phyloP scores from a whole-genome alignment of 2,888 invertebrate species.

The Campopleginae sp. region DNA sequence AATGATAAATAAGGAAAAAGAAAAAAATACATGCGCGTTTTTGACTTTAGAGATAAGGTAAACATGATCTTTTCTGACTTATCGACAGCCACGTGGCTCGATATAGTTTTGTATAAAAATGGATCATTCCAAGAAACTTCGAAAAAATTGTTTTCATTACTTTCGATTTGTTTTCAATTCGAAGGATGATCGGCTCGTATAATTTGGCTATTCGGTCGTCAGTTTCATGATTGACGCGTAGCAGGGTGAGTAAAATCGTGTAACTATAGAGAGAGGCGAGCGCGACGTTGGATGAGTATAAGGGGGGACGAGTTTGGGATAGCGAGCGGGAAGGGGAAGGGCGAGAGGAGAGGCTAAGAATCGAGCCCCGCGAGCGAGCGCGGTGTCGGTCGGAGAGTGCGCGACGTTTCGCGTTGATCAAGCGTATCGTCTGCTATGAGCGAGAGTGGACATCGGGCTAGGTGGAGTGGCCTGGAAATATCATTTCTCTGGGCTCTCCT shows the following conservation, averaged over 20 bases:
- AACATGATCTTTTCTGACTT: constrained; percentile 20
- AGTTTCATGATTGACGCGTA: neutral
- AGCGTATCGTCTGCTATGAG: constrained; percentile 68
- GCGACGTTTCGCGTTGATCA: constrained; percentile 59
- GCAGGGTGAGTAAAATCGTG: constrained; percentile 12
- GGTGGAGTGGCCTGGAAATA: constrained; percentile 64
- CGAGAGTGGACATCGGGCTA: constrained; percentile 64
- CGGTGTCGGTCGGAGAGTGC: constrained; percentile 42
- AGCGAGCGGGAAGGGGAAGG: neutral
- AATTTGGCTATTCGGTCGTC: neutral
- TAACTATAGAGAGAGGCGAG: neutral
- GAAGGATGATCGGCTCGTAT: neutral
- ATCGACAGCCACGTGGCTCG: constrained; percentile 36
- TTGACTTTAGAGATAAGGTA: neutral
- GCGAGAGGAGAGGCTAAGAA: constrained; percentile 8
- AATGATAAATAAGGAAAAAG: neutral
- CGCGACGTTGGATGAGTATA: neutral
- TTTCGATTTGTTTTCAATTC: neutral
- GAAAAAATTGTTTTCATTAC: neutral
- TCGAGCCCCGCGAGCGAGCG: constrained; percentile 39
- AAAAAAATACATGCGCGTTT: neutral
- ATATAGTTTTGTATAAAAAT: constrained; percentile 34
- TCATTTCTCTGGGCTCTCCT: constrained; percentile 62
- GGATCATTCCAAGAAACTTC: constrained; percentile 48
- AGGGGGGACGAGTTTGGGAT: neutral